A percentile compares a stretch with the other conserved stretches of the same genome.
phyloP scores from a whole-genome alignment of 1,140 invertebrate species.

The Drosophila navojoa region DNA sequence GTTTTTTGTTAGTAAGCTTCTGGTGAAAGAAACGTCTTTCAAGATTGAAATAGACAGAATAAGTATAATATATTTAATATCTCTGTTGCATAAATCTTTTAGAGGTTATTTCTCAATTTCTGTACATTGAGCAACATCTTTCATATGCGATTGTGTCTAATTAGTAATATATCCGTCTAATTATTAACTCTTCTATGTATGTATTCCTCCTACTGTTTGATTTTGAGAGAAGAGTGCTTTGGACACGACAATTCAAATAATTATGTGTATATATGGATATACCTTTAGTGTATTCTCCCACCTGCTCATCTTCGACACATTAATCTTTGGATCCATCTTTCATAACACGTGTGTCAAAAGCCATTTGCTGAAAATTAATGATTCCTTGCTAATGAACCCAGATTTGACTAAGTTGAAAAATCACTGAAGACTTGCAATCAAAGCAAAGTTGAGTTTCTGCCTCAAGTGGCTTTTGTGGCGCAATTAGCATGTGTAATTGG shows the following conservation, averaged over 20 bases:
- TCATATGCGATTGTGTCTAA: too few species aligned
- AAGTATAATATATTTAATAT: too few species aligned
- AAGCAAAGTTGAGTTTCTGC: conserved; percentile 23
- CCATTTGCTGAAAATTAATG: conserved; percentile 44
- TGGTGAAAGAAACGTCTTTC: too few species aligned
- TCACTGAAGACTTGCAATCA: conserved; percentile 22
- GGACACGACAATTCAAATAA: background rate
- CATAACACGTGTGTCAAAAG: conserved; percentile 18
- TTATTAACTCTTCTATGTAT: too few species aligned
- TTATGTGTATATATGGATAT: background rate
- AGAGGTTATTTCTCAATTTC: too few species aligned
- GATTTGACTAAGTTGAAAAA: conserved; percentile 10
- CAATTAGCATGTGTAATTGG: conserved; percentile 64
- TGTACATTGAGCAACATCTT: too few species aligned
- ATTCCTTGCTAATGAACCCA: conserved; percentile 15
- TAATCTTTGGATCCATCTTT: conserved; percentile 1
- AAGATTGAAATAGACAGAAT: too few species aligned
- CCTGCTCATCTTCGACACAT: background rate
- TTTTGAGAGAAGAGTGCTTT: too few species aligned
- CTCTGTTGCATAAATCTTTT: too few species aligned
- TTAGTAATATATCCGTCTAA: too few species aligned
- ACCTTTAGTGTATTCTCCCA: background rate
- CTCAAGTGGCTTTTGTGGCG: conserved; percentile 23
- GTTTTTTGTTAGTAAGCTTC: too few species aligned
- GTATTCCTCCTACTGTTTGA: too few species aligned